phyloP scores from a whole-genome alignment of 2,113 vertebrate species.

The Grammomys dolichurus region DNA sequence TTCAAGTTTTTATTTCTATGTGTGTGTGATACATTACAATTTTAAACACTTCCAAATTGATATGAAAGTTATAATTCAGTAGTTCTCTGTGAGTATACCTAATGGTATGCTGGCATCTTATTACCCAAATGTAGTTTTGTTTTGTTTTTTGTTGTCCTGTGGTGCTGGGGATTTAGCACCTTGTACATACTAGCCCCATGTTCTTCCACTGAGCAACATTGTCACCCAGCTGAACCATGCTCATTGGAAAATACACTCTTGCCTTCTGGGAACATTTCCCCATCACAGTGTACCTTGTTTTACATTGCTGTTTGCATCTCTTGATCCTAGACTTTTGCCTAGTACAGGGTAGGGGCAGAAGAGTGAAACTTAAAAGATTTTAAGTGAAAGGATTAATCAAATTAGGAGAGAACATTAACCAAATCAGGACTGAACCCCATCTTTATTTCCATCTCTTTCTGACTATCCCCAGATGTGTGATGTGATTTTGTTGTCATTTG shows the following conservation, averaged over 20 bases:
- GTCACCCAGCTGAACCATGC: not conserved
- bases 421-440: no score
- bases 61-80: not conserved
- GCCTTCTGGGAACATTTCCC: not conserved
- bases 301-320: not conserved
- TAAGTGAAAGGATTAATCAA: not conserved
- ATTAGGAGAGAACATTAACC: not conserved
- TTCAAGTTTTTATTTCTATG: not conserved
- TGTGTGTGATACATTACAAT: not conserved
- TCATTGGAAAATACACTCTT: not conserved
- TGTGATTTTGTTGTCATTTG: not conserved
- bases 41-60: constrained; percentile 3
- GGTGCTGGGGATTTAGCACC: not conserved
- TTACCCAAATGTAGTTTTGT: not conserved
- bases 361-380: not conserved
- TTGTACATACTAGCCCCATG: not conserved
- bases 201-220: not conserved
- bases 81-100: not conserved
- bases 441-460: not conserved
- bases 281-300: not conserved
- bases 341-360: not conserved
- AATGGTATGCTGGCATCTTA: fast-evolving
- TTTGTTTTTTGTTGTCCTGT: not conserved
- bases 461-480: not conserved
- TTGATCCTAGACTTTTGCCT: not conserved